A percentile compares a stretch with the other conserved stretches of the same genome.
phyloP scores from a whole-genome alignment of 2,888 invertebrate genomes.

The Pyrrhia umbra region DNA sequence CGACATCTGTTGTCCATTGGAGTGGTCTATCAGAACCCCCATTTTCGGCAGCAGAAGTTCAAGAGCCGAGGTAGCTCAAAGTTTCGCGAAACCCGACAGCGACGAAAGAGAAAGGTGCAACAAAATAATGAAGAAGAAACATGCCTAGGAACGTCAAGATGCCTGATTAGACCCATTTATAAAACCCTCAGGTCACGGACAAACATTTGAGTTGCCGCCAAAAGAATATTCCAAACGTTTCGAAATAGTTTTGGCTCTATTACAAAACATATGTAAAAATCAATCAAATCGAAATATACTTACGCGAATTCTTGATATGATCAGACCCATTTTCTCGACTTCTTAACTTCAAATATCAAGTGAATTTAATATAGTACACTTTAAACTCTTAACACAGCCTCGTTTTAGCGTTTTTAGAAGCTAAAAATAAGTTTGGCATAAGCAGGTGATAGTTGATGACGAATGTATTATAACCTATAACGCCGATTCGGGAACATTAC shows the following conservation, averaged over 20 bases:
- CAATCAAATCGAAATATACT: conserved; percentile 76
- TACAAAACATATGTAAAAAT: conserved; percentile 74
- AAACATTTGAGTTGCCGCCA: conserved; percentile 85
- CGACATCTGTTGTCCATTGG: conserved; percentile 35
- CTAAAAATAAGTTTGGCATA: conserved; percentile 86
- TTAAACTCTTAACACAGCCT: conserved; percentile 69
- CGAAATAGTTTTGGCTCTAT: conserved; percentile 84
- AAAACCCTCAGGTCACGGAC: conserved; percentile 75
- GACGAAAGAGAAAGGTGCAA: conserved; percentile 36
- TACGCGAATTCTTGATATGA: conserved; percentile 93
- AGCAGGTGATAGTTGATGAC: conserved; percentile 82
- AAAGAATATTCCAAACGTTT: conserved; percentile 74
- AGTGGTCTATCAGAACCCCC: conserved; percentile 21
- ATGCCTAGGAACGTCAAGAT: conserved; percentile 29
- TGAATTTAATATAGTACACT: conserved; percentile 66
- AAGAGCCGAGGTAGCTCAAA: conserved; percentile 3
- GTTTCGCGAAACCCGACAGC: conserved; percentile 20
- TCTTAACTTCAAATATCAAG: conserved; percentile 55
- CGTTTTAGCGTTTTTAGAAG: conserved; percentile 72
- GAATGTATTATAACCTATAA: conserved; percentile 82
- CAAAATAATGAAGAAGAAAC: conserved; percentile 22
- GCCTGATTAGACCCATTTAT: conserved; percentile 50
- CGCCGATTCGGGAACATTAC: conserved; percentile 69
- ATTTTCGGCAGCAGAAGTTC: conserved; percentile 19
- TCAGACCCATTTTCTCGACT: conserved; percentile 90